Conservation (phyloP, 2,888 invertebrate genomes). For the Temnothorax unifasciatus region DNA sequence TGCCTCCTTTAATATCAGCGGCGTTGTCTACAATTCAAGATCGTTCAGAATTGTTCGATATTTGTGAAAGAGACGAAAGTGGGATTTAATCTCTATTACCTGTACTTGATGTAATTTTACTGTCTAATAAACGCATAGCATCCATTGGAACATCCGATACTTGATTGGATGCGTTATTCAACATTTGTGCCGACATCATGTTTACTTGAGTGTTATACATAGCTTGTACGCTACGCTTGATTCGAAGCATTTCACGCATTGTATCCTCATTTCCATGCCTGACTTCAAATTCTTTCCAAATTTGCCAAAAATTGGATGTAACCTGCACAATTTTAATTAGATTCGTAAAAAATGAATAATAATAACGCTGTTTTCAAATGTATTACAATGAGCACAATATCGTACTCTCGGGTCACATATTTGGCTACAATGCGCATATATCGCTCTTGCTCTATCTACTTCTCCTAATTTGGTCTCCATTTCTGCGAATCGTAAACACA, state of each 20-base stretch:
- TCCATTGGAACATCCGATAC: conserved; percentile 92
- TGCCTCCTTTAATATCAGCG: conserved; percentile 87
- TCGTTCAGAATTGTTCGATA: not conserved
- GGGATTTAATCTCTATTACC: conserved; percentile 50
- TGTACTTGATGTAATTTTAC: conserved; percentile 89
- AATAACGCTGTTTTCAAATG: not conserved
- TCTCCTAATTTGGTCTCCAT: conserved; percentile 99
- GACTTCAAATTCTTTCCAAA: conserved; percentile 96
- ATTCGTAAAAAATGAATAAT: not conserved
- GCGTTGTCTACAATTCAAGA: conserved; percentile 70
- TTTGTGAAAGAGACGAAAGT: not conserved
- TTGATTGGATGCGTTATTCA: conserved; percentile 91
- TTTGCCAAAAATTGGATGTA: conserved; percentile 57
- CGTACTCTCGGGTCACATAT: conserved; percentile 97
- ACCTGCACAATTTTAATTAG: conserved; percentile 38
- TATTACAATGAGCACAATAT: conserved; percentile 88
- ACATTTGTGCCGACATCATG: conserved; percentile 99
- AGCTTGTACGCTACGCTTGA: conserved; percentile 98
- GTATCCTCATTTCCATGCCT: conserved; percentile 99
- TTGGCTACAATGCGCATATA: conserved; percentile 99
- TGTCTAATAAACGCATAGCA: conserved; percentile 96
- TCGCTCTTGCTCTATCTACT: conserved; percentile 98
- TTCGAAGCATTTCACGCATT: conserved; percentile 99
- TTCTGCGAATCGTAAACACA: conserved; percentile 98
- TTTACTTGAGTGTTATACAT: conserved; percentile 99